These are phyloP conservation scores for Microplitis deprimator DNA, from an alignment of 2,888 invertebrate species.

Conservation along the genomic window DNA sequence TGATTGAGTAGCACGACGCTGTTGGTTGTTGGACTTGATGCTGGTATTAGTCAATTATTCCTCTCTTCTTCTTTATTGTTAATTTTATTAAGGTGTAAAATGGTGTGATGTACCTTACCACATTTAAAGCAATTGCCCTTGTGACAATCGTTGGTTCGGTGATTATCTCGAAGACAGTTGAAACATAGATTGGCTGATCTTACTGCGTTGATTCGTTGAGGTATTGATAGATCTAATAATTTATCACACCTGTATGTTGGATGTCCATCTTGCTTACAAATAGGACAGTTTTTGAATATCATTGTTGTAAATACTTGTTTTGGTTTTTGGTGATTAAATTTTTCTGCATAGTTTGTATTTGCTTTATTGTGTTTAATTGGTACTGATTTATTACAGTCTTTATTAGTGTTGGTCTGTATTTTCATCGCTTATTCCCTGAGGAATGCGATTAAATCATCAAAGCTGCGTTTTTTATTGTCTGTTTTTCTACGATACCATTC, in stretches of 20 bases:
- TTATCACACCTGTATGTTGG: conserved; percentile 7
- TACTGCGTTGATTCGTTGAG: conserved; percentile 11
- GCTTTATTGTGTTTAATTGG: not conserved
- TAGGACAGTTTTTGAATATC: conserved; percentile 3
- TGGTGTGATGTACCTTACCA: conserved; percentile 9
- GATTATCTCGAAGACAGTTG: conserved; percentile 17
- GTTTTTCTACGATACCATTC: not conserved
- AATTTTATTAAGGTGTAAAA: not conserved
- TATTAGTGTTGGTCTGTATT: not conserved
- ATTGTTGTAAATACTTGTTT: not conserved
- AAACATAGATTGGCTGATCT: conserved; percentile 7
- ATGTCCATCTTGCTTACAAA: conserved; percentile 16
- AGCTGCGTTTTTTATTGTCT: not conserved
- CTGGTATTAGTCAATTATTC: not conserved
- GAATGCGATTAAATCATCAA: not conserved
- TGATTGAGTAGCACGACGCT: not conserved
- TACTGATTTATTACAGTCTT: not conserved
- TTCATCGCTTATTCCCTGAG: not conserved
- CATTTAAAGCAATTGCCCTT: conserved; percentile 12
- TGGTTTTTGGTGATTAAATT: not conserved
- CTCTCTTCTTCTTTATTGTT: not conserved
- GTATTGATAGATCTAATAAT: not conserved
- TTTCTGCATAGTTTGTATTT: too few species aligned
- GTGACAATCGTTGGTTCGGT: conserved; percentile 12
- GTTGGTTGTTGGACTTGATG: conserved; percentile 1